phyloP scores from a whole-genome alignment of 2,797 vertebrate species.

The Phalloptychus januarius region DNA sequence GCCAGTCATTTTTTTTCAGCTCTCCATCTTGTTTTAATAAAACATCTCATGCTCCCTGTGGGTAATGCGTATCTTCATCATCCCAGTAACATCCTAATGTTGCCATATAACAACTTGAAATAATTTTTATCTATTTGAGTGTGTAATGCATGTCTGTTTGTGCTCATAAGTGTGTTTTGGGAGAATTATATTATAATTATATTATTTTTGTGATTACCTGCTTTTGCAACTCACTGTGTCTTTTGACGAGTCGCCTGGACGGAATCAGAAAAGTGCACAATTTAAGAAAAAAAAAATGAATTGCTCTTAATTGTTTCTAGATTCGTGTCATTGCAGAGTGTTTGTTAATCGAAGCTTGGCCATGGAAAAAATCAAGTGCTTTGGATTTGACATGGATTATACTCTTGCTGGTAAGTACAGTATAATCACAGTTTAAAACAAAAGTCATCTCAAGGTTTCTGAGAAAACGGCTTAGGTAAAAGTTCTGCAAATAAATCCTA shows the following conservation, averaged over 20 bases:
- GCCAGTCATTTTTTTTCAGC: neutral
- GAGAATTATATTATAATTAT: neutral
- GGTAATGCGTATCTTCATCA: neutral
- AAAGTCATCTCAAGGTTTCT: neutral
- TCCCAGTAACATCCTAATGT: conserved; percentile 6
- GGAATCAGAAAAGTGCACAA: neutral
- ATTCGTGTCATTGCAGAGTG: conserved; percentile 81
- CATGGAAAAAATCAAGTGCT: conserved; percentile 99
- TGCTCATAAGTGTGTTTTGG: neutral
- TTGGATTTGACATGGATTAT: conserved; percentile 99
- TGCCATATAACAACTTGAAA: neutral
- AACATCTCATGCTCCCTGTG: neutral
- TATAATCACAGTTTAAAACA: no score
- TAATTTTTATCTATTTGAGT: neutral
- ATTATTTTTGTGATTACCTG: neutral
- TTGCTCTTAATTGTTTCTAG: neutral
- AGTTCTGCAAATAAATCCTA: neutral
- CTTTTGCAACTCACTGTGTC: neutral
- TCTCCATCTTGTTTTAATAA: neutral
- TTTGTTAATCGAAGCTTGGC: conserved; percentile 99
- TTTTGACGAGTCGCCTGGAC: neutral
- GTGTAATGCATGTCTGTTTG: neutral
- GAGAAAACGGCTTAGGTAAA: neutral
- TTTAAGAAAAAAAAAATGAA: neutral
- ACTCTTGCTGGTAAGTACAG: conserved; percentile 91